Evolutionary conservation across 1,140 invertebrate species (phyloP).

Genomic region (Drosophila kurseongensis): DNA sequence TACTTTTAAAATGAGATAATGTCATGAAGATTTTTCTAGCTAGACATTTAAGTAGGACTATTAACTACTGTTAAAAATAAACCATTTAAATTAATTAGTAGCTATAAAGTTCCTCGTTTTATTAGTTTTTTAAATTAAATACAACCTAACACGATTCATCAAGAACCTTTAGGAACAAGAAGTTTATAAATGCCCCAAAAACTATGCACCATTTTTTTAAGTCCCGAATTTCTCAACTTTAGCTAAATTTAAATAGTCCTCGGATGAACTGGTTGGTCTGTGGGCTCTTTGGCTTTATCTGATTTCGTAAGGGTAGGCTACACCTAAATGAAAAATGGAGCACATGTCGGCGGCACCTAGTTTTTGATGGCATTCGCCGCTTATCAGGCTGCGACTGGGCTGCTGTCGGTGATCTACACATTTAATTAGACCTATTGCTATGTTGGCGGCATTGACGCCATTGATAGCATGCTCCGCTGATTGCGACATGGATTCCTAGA

Average conservation of each 20-base stretch:
- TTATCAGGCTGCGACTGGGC: slow-evolving; percentile 37
- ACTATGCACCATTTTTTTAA: slow-evolving; percentile 37
- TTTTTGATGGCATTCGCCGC: slow-evolving; percentile 36
- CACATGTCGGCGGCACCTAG: slow-evolving; percentile 42
- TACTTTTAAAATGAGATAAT: neutral
- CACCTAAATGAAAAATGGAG: slow-evolving; percentile 17
- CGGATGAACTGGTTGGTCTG: neutral
- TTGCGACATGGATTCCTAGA: slow-evolving; percentile 62
- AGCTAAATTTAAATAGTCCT: slow-evolving; percentile 4
- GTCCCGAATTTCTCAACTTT: neutral
- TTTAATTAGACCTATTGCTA: slow-evolving; percentile 81
- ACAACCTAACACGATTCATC: too few species aligned
- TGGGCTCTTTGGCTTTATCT: neutral
- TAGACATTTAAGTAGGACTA: too few species aligned
- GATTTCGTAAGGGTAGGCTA: slow-evolving; percentile 31
- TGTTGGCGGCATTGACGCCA: slow-evolving; percentile 75
- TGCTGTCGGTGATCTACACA: slow-evolving; percentile 53
- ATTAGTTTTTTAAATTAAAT: too few species aligned
- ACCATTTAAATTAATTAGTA: too few species aligned
- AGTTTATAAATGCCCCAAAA: slow-evolving; percentile 20
- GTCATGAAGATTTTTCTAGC: neutral
- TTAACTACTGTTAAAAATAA: too few species aligned
- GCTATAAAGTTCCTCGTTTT: too few species aligned
- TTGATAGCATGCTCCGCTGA: slow-evolving; percentile 73
- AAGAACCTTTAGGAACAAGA: too few species aligned